Evolutionary conservation across 2,888 invertebrate species (phyloP), one percentile per base, ranked within the genome.

Genomic region (Erannis defoliaria): DNA sequence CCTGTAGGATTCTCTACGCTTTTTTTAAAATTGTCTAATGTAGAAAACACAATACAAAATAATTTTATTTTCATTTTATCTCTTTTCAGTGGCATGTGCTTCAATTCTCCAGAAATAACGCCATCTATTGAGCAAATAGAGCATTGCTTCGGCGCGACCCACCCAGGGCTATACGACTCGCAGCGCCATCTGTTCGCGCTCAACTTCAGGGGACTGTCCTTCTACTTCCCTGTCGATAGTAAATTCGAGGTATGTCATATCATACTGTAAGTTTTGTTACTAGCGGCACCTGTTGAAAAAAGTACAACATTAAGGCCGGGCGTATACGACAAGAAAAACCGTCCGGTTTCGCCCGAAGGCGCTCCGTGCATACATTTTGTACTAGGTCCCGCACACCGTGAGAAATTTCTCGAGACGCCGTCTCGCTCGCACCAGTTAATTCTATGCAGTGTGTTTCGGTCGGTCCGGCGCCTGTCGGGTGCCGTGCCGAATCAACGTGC

Each of bases 41-140:
- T 1, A 26, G 26, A 5, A 6, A 26, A 26, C 26, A 26, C 26
- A 26, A 6, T 6, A 26, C 23, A 26, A 4, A 26, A 6, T 26
- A 0, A 6, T 1, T 1, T 26, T 26, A 26, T 26, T 26, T 8
- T 26, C 5, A 5, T 35, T 0, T 4, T n/a, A 1, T 12, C 21
- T 21, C 42, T 29, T 14, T 70, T 42, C 85, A 96, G 97, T 85
- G 96, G 97, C 63, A 94, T 97, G 86, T 95, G 96, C 69, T 98
- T 98, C 89, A 97, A 98, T 90, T 97, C 98, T 26, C 98, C 98
- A 10, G 98, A 98, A 93, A 97, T 99, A 66, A 95, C 97, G 88
- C 99, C 99, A 69, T 98, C 99, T 66, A 98, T 99, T 79, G 98
- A 99, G 91, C 98, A 99, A 90, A 98, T 99, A 73, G 99, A 99